Base-by-base conservation (phyloP, 2,113 vertebrate genomes). In the Labeo catla region DNA sequence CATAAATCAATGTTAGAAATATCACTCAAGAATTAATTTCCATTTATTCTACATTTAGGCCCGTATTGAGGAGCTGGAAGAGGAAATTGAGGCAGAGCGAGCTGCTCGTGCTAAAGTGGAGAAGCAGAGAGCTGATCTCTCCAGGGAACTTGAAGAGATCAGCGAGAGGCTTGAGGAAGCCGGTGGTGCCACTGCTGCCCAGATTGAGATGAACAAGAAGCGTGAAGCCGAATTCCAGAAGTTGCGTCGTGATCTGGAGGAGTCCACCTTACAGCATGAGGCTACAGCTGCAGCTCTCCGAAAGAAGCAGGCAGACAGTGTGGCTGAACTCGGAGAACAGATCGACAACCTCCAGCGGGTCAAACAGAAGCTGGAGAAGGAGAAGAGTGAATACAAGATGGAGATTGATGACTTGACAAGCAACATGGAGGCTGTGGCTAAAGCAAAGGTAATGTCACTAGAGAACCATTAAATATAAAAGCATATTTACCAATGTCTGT, bases 71-170 rank as follows among this genome's bases (percentile, higher is more conserved):
- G 93, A 94, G 79, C 91, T 95, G 84, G 94, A 95, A 72, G 93
- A 95, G 43, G 93, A 95, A 89, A 94, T 94, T 83, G 93, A 95
- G 88, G 93, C 94, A 57, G 94, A 95, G 82, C 91, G 93, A 76
- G 93, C 94, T 86, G 93, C 94, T 89, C 93, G 93, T 8, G 93
- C 94, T 86, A 95, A 95, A 90, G 91, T 96, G 23, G 97, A 98
- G 83, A 98, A 98, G 94, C 96, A 96, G 77, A 95, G 95, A 68
- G 90, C 88, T 34, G 96, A 97, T 85, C 95, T 97, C 11, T 95
- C 95, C 0, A 93, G 96, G 94, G 93, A 98, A 89, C 96, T 98
- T 43, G 97, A 98, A 86, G 96, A 98, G 93, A 97, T 97, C 95
- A 97, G 96, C 0, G 96, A 95, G 93, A 94, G 93, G 87, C 91